These are phyloP conservation scores for Antheraea mylitta DNA, from an alignment of 1,140 invertebrate species.

Conservation along the genomic window DNA sequence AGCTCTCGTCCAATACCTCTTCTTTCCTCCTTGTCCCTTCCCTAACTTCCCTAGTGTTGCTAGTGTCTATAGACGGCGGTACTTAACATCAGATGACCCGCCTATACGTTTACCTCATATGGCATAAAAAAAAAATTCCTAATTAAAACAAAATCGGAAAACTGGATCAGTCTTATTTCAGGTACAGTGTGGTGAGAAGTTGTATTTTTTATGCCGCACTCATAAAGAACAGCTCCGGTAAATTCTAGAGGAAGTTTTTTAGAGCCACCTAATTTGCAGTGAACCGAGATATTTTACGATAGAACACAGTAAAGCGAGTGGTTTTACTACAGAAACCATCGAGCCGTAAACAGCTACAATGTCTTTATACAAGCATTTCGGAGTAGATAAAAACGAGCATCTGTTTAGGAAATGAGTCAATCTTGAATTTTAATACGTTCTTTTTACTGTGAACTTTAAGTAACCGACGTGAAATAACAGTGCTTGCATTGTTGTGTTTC, in stretches of 20 bases:
- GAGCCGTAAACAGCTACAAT: neutral
- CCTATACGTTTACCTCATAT: no score
- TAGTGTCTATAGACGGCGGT: no score
- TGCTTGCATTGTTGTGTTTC: no score
- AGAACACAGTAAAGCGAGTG: neutral
- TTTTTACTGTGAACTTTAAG: neutral
- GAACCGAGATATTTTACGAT: conserved; percentile 3
- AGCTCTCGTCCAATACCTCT: no score
- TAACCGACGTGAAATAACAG: no score
- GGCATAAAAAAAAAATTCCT: no score
- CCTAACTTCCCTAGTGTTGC: no score
- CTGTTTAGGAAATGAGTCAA: neutral
- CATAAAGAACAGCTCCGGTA: neutral
- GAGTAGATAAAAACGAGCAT: neutral
- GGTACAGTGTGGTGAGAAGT: neutral
- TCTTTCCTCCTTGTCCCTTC: no score
- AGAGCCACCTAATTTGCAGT: conserved; percentile 1
- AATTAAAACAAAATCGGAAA: neutral
- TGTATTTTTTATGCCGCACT: neutral
- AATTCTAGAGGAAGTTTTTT: neutral
- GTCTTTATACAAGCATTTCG: neutral
- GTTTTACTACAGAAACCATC: conserved; percentile 2
- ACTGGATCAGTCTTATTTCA: neutral
- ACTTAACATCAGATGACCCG: no score
- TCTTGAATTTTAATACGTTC: neutral